Evolutionary conservation across 2,797 vertebrate genomes (phyloP), one percentile per base, ranked within the genome.

Genomic region (Trachops cirrhosus): DNA sequence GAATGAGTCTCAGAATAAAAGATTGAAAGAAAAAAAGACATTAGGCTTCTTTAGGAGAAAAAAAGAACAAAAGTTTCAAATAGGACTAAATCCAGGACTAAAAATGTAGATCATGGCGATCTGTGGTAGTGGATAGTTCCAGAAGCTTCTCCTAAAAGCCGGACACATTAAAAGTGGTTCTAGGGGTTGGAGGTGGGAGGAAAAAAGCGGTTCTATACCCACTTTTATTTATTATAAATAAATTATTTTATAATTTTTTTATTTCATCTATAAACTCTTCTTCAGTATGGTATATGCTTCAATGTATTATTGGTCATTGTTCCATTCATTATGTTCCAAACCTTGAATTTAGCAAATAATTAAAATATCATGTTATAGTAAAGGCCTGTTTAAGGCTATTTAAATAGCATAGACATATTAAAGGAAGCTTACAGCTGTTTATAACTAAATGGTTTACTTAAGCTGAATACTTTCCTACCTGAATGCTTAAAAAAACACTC

Each of bases 241-340:
- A 46, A 48, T 14, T 48, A 48, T 48, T 48, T 48, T 48, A 48
- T 48, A 48, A 48, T 48, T 48, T 48, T 48, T 48, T 9, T 9
- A 87, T 24, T 95, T 93, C 54, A 89, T 59, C 93, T 44, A 46
- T 52, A 86, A 96, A 80, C 52, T 89, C 54, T 77, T 94, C 29
- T 73, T 48, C 16, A 75, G 68, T 67, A 94, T 93, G 73, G 26
- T 48, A 46, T 80, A 71, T 57, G 37, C 18, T 92, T 91, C 19
- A 73, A 16, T 91, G n/a, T 41, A 68, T 77, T 67, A 94, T 6
- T 95, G 41, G 48, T 22, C 52, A 93, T 46, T 77, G 39, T 89
- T 82, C 44, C 26, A 82, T 64, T 94, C 67, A 71, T 91, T 89
- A 67, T 34, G 48, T 54, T 84, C 50, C 32, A 94, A 87, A 92